phyloP scores from a whole-genome alignment of 2,113 vertebrate species.

The Chaetodon trifascialis region DNA sequence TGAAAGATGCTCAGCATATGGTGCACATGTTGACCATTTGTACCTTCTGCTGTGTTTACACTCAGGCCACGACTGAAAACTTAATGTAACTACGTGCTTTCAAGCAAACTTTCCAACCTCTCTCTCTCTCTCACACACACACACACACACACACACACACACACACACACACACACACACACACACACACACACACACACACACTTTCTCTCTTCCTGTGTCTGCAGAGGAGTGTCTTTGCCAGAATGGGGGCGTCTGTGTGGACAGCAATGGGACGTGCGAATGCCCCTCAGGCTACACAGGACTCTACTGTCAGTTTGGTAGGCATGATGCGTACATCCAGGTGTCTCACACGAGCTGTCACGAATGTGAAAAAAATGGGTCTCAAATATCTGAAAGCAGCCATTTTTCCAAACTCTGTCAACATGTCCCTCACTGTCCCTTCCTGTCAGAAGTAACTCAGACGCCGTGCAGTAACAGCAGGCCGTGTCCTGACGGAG shows the following conservation, averaged over 20 bases:
- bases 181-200: neutral
- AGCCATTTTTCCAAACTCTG: neutral
- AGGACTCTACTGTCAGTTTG: slow-evolving; percentile 94
- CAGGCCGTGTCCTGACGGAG: slow-evolving; percentile 92
- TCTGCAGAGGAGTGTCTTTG: slow-evolving; percentile 88
- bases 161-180: neutral
- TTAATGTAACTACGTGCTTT: slow-evolving; percentile 25
- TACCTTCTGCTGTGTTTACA: slow-evolving; percentile 59
- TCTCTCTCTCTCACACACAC: neutral
- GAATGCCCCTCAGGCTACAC: slow-evolving; percentile 94
- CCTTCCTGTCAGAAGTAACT: slow-evolving; percentile 89
- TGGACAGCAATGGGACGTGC: slow-evolving; percentile 90
- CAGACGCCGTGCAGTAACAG: slow-evolving; percentile 93
- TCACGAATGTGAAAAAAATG: slow-evolving; percentile 17
- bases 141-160: neutral
- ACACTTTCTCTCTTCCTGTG: slow-evolving; percentile 39
- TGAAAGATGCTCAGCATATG: slow-evolving; percentile 65
- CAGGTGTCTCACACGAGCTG: slow-evolving; percentile 51
- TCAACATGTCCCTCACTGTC: slow-evolving; percentile 11
- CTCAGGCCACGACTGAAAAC: slow-evolving; percentile 30
- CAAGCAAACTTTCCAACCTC: slow-evolving; percentile 42
- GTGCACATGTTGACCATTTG: slow-evolving; percentile 59
- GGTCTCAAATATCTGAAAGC: neutral
- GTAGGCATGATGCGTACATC: slow-evolving; percentile 82
- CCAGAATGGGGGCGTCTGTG: slow-evolving; percentile 92